Evolutionary conservation across 2,888 invertebrate species (phyloP).

Genomic region (Chrysodeixis includens): DNA sequence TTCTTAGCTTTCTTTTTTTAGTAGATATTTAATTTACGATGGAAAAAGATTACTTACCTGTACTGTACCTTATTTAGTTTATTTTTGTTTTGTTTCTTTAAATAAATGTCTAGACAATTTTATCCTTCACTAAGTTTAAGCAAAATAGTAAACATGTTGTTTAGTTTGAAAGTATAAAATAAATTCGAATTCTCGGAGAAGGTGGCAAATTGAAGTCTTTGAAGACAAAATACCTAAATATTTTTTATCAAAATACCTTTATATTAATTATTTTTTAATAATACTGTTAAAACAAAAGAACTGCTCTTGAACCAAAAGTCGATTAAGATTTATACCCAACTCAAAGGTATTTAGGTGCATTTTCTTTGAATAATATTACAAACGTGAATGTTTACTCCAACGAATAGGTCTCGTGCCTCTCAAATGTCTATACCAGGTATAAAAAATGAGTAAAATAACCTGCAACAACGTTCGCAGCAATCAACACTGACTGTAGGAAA

Average conservation of each 20-base stretch:
- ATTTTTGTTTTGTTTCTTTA: not conserved
- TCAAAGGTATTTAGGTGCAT: no score
- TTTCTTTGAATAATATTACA: no score
- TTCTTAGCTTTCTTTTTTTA: not conserved
- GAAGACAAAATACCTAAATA: no score
- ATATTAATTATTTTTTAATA: no score
- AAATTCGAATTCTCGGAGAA: not conserved
- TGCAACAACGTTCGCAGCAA: slow-evolving; percentile 16
- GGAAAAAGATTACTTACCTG: no score
- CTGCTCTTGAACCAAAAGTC: no score
- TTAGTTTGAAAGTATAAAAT: not conserved
- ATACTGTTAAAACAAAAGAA: no score
- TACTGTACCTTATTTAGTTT: not conserved
- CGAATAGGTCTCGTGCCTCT: slow-evolving; percentile 16
- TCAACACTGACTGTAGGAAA: slow-evolving; percentile 14
- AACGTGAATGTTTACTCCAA: slow-evolving; percentile 15
- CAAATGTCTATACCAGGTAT: slow-evolving; percentile 20
- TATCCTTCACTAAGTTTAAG: not conserved
- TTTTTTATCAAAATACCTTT: no score
- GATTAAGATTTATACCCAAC: no score
- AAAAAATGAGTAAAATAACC: slow-evolving; percentile 6
- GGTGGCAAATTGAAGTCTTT: no score
- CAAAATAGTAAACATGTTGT: not conserved
- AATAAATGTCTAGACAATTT: not conserved
- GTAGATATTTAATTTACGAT: not conserved